Evolutionary conservation across 37 sponge, comb jelly and placozoan genomes (phyloP), one percentile per base, ranked within the genome.

Genomic region (Axinella damicornis): DNA sequence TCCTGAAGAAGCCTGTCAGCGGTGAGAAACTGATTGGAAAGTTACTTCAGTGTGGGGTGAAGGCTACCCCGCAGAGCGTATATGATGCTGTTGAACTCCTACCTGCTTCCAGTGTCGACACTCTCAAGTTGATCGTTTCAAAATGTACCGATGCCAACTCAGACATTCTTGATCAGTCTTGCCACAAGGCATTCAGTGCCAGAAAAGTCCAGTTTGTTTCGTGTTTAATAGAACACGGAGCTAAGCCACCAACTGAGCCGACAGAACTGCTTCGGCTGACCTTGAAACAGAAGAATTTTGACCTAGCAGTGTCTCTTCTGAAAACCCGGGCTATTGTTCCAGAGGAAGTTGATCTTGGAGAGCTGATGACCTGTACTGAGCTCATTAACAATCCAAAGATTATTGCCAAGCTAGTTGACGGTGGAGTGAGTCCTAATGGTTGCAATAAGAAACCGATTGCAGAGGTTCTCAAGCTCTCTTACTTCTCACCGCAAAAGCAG

Each of bases 141-240:
- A 53, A 69, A 22, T 80, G 81, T 35, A 30, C 52, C 9, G 46
- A 9, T 46, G 46, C 9, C 9, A 46, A 4, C 9, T 9, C 46
- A 34, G 69, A 39, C 19, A 57, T 69, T 55, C 31, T 56, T 35
- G 33, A 66, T 21, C 31, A 80, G 30, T 31, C 72, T 20, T 77
- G 79, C 30, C 57, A 69, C 46, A 64, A 57, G 21, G 86, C 86
- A 37, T 19, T 71, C 31, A 60, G 60, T 18, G 31, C 62, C 0
- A 77, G 78, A 30, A 60, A 62, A 41, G 2, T 59, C 24, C 30
- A 63, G 34, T 78, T 86, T 70, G 71, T 78, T n/a, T 25, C 37
- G 17, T 78, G 35, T 40, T 52, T 86, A 11, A 61, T 86, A 31
- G 86, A 86, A 40, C 25, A 21, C 22, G 86, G 86, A 14, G 78